Evolutionary conservation across 2,113 vertebrate species (phyloP), one percentile per base, ranked within the genome.

Genomic region (Suncus etruscus): DNA sequence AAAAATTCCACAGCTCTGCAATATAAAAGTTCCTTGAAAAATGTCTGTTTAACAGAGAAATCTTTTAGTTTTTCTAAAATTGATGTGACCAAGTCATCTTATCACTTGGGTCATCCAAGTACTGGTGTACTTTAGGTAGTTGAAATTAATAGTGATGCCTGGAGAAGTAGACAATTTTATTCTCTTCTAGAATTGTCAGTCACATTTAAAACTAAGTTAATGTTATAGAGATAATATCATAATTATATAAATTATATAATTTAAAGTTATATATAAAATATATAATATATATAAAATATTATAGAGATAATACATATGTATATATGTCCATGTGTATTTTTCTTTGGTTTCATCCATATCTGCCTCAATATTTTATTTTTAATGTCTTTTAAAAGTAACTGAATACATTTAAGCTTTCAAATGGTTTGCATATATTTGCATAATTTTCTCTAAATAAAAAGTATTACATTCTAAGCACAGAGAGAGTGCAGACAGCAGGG

Each of bases 401-500:
- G 91, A 87, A 48, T 86, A 79, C 27, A 20, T 65, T 74, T 90
- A 78, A 65, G n/a, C 25, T 93, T 81, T 29, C 32, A 82, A 77
- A 91, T 10, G 12, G 48, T 66, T 77, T 24, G 27, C 11, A 48
- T 84, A 4, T 69, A 24, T 93, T 63, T 86, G 61, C 3, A 1
- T 85, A 65, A 81, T 75, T 93, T 39, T 69, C 24, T 79, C 78
- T 20, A 89, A 94, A 20, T 5, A 86, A 83, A 54, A n/a, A 77
- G 22, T 84, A 68, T 81, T 75, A 72, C 65, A 61, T 61, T 61
- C 58, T 61, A 20, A 8, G 18, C 58, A 16, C 39, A 39, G 39
- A 61, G 58, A 61, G 18, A 61, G 58, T 20, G 15, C 18, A 61
- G 58, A 39, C 39, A 39, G 58, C 22, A 22, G 22, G 18, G 58